Evolutionary conservation across 2,113 vertebrate genomes (phyloP).

Genomic region (Platysteira castanea): DNA sequence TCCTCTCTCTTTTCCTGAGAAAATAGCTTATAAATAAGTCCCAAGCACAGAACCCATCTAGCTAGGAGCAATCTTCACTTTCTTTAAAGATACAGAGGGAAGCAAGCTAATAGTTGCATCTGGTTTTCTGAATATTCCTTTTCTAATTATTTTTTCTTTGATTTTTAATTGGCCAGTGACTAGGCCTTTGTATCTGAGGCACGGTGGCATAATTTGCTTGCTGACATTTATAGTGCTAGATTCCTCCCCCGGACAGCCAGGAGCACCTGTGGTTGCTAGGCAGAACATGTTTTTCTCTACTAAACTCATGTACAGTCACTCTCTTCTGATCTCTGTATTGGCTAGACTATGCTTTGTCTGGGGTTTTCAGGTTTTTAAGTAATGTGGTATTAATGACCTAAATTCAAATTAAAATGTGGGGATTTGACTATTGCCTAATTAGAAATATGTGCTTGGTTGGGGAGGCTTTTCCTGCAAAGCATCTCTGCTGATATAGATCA

Average conservation of each 20-base stretch:
- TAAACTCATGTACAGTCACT: neutral
- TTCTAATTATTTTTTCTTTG: neutral
- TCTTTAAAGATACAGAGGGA: neutral
- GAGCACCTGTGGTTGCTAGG: conserved; percentile 44
- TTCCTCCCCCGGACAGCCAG: neutral
- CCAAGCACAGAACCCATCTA: neutral
- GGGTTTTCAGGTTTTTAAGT: neutral
- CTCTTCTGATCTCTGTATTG: neutral
- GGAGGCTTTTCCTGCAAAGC: neutral
- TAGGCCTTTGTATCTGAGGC: neutral
- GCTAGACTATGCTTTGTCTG: neutral
- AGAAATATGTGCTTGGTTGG: neutral
- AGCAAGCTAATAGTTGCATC: neutral
- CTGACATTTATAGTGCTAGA: conserved; percentile 21
- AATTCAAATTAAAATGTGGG: neutral
- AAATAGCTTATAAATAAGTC: neutral
- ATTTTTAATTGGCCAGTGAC: neutral
- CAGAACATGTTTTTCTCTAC: conserved; percentile 36
- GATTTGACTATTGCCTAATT: neutral
- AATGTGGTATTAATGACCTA: neutral
- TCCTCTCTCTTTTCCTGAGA: neutral
- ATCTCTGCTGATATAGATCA: neutral
- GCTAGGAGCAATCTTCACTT: neutral
- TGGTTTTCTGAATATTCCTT: neutral
- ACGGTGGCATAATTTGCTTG: conserved; percentile 21